These are phyloP conservation scores for Ganaspis brasiliensis DNA, from an alignment of 2,888 invertebrate species.

Conservation along the genomic window DNA sequence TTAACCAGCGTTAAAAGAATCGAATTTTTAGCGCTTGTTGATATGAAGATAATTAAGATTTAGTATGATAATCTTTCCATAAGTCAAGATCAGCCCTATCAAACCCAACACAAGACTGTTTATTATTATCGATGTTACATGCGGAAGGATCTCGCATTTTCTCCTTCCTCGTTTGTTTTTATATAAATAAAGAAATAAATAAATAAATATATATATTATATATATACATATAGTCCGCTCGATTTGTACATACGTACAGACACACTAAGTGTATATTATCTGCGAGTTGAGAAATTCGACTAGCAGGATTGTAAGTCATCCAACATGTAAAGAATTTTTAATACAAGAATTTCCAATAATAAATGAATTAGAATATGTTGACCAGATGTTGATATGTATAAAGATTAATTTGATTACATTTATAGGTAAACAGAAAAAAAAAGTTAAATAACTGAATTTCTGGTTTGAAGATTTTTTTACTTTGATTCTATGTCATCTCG, in stretches of 20 bases:
- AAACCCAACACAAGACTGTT: slow-evolving; percentile 77
- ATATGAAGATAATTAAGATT: slow-evolving; percentile 40
- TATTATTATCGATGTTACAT: slow-evolving; percentile 73
- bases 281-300: slow-evolving; percentile 54
- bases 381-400: slow-evolving; percentile 13
- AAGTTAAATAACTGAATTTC: slow-evolving; percentile 4
- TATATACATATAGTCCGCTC: slow-evolving; percentile 55
- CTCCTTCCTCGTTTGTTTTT: slow-evolving; percentile 60
- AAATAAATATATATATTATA: slow-evolving; percentile 42
- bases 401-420: slow-evolving; percentile 60
- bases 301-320: slow-evolving; percentile 19
- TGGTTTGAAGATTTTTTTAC: slow-evolving; percentile 17
- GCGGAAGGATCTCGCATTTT: slow-evolving; percentile 64
- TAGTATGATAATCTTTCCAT: slow-evolving; percentile 37
- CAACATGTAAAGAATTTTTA: slow-evolving; percentile 44
- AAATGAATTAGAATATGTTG: slow-evolving; percentile 22
- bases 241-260: slow-evolving; percentile 58
- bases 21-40: neutral
- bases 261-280: slow-evolving; percentile 38
- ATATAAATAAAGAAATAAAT: slow-evolving; percentile 39
- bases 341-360: slow-evolving; percentile 46
- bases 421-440: slow-evolving; percentile 53
- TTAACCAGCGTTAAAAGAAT: neutral
- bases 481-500: neutral
- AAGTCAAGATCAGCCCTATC: slow-evolving; percentile 59